phyloP scores from a whole-genome alignment of 2,888 invertebrate species.

The Clostera curtula region DNA sequence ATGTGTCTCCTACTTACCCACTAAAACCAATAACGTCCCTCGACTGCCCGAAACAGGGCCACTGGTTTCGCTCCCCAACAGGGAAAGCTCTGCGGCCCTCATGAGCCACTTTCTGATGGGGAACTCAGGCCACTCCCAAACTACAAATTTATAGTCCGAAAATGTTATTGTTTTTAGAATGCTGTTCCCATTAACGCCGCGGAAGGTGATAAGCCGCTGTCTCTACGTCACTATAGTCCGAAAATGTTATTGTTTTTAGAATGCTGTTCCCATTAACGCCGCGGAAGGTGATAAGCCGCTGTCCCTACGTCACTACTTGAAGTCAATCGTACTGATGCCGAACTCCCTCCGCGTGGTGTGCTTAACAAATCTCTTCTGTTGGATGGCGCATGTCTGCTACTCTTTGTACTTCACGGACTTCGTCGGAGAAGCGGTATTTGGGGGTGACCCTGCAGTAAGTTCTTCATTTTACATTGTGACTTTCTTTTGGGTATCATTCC shows the following conservation, averaged over 20 bases:
- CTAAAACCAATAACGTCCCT: too few species aligned
- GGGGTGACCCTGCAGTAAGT: conserved; percentile 87
- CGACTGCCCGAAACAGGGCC: too few species aligned
- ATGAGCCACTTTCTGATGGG: too few species aligned
- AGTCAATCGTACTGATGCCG: conserved; percentile 95
- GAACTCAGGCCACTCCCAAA: too few species aligned
- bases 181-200: conserved; percentile 23
- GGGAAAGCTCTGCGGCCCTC: too few species aligned
- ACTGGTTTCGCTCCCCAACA: too few species aligned
- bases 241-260: conserved; percentile 23
- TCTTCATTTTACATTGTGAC: too few species aligned
- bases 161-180: conserved; percentile 24
- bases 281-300: conserved; percentile 39
- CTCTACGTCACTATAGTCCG: conserved; percentile 26
- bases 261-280: conserved; percentile 19
- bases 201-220: conserved; percentile 43
- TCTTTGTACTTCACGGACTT: conserved; percentile 98
- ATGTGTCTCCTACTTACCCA: too few species aligned
- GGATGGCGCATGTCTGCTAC: conserved; percentile 99
- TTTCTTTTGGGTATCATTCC: too few species aligned
- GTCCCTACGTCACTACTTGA: conserved; percentile 86
- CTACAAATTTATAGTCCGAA: neutral
- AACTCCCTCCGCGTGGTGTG: conserved; percentile 89
- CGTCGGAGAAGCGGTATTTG: conserved; percentile 92
- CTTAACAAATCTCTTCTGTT: conserved; percentile 95